Evolutionary conservation across 2,113 vertebrate genomes (phyloP).

Genomic region (Sinocyclocheilus grahami): DNA sequence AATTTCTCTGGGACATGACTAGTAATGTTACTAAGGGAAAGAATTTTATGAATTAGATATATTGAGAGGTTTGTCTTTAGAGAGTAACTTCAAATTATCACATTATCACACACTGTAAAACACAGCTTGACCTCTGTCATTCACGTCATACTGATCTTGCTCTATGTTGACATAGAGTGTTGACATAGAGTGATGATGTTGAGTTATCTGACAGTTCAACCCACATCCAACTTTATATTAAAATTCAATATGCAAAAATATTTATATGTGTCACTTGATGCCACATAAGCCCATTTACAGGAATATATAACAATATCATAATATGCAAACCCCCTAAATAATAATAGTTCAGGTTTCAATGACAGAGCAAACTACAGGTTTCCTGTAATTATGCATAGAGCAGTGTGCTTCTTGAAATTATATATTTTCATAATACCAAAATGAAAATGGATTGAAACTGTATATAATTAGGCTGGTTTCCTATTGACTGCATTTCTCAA

Average conservation of each 20-base stretch:
- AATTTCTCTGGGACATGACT: not conserved
- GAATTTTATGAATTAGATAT: not conserved
- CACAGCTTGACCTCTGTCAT: not conserved
- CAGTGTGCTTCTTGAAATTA: not conserved
- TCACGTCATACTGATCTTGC: not conserved
- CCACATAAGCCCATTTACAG: too few relatives aligned
- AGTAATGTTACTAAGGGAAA: not conserved
- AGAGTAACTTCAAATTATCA: slow-evolving; percentile 3
- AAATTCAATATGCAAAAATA: not conserved
- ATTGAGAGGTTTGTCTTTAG: not conserved
- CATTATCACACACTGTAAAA: not conserved
- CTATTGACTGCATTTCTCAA: not conserved
- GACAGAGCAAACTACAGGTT: not conserved
- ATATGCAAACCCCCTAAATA: not conserved
- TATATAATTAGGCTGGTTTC: not conserved
- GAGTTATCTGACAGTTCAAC: not conserved
- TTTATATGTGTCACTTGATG: not conserved
- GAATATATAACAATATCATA: not conserved
- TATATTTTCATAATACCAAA: not conserved
- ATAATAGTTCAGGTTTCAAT: not conserved
- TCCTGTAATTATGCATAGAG: not conserved
- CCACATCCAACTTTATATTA: not conserved
- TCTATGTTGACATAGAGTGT: not conserved
- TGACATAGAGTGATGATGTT: not conserved
- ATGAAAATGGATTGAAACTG: not conserved